Conservation (phyloP, 1,140 invertebrate genomes). For the Heterodera schachtii region DNA sequence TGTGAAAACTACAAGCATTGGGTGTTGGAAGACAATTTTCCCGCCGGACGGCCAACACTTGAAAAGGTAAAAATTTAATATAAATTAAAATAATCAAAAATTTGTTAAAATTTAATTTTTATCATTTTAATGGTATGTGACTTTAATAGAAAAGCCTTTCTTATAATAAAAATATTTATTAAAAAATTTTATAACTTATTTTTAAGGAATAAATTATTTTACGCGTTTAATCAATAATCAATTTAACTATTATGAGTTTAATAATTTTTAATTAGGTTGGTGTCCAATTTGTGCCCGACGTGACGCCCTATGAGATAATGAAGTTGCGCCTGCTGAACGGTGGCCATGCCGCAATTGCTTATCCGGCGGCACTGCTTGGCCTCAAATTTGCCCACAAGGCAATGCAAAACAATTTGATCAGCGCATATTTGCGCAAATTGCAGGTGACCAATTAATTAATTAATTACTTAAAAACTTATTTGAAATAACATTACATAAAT, state of each 20-base stretch:
- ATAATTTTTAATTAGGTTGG: too few species aligned
- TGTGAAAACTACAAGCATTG: constrained; percentile 10
- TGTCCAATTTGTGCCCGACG: constrained; percentile 11
- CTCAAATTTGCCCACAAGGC: constrained; percentile 1
- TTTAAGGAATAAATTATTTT: too few species aligned
- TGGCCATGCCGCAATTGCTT: not conserved
- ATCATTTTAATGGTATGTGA: too few species aligned
- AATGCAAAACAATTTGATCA: not conserved
- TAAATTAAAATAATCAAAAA: too few species aligned
- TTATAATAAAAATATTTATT: too few species aligned
- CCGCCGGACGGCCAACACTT: not conserved
- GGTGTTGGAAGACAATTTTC: constrained; percentile 1
- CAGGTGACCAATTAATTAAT: not conserved
- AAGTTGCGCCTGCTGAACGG: not conserved
- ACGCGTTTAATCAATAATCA: too few species aligned
- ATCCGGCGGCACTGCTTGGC: not conserved
- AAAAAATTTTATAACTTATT: too few species aligned
- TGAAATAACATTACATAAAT: too few species aligned
- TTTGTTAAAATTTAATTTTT: too few species aligned
- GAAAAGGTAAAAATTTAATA: not conserved
- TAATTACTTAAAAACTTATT: too few species aligned
- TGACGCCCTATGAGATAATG: constrained; percentile 3
- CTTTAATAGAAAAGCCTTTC: too few species aligned
- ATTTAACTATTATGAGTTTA: too few species aligned
- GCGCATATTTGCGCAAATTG: constrained; percentile 4